Percentiles rank a stretch among this genome's conserved stretches.
Conservation (phyloP, 2,888 invertebrate genomes). For the Yponomeuta sedellus region DNA sequence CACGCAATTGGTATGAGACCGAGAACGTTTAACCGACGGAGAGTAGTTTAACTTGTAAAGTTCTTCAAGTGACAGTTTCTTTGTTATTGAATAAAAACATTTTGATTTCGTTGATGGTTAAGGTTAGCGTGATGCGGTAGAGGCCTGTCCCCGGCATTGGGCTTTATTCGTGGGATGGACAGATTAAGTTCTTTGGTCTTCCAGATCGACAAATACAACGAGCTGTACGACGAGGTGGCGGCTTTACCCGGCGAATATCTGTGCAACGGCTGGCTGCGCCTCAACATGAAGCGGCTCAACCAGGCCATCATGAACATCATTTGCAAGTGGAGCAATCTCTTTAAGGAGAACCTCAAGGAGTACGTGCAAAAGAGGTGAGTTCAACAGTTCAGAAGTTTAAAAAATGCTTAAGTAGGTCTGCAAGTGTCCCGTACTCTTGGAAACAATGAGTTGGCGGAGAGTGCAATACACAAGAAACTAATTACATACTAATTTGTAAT, state of each 20-base stretch:
- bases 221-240: constrained; percentile 85
- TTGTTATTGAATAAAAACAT: no score
- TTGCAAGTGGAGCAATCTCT: constrained; percentile 92
- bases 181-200: constrained; percentile 16
- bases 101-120: no score
- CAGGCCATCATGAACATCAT: constrained; percentile 88
- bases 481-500: no score
- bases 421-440: no score
- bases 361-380: constrained; percentile 83
- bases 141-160: no score
- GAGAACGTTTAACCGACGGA: no score
- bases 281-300: constrained; percentile 87
- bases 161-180: not conserved
- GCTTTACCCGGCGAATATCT: constrained; percentile 80
- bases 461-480: no score
- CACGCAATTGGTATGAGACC: not conserved
- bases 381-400: constrained; percentile 24
- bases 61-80: no score
- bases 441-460: no score
- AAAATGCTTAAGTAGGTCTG: not conserved
- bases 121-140: no score
- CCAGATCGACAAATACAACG: constrained; percentile 88
- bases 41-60: no score
- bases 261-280: constrained; percentile 86
- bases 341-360: constrained; percentile 89